Evolutionary conservation across 2,113 vertebrate genomes (phyloP).

Genomic region (Hippocampus barbouri): DNA sequence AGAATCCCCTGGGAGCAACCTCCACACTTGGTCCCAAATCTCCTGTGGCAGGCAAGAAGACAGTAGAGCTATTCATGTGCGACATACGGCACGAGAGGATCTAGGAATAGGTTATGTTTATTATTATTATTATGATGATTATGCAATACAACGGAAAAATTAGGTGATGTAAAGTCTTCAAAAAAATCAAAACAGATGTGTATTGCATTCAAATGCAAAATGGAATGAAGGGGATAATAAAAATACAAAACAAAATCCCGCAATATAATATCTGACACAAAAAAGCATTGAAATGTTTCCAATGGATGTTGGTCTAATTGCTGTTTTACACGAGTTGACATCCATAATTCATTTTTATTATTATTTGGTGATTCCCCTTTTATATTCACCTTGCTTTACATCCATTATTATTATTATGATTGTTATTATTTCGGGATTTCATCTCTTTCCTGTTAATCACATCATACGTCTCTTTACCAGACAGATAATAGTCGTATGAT

Average conservation of each 20-base stretch:
- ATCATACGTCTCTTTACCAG: not conserved
- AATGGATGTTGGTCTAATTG: not conserved
- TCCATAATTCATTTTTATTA: too few relatives aligned
- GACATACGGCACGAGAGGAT: not conserved
- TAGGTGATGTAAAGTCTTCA: not conserved
- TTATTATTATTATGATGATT: not conserved
- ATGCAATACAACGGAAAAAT: too few relatives aligned
- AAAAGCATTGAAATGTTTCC: not conserved
- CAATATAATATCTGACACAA: not conserved
- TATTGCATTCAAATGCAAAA: not conserved
- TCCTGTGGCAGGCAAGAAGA: slow-evolving; percentile 69
- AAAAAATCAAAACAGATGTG: not conserved
- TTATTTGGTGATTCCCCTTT: too few relatives aligned
- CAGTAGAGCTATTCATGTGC: not conserved
- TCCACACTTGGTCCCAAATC: slow-evolving; percentile 95
- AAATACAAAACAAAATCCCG: too few relatives aligned
- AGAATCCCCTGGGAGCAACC: slow-evolving; percentile 95
- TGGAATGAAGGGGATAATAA: not conserved
- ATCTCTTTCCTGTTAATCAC: not conserved
- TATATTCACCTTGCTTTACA: too few relatives aligned
- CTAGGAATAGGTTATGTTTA: not conserved
- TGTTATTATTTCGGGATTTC: too few relatives aligned
- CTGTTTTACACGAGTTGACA: not conserved
- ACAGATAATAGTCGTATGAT: not conserved
- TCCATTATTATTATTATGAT: too few relatives aligned